Conservation (phyloP, 1,140 invertebrate species). For the Ridgeia piscesae region DNA sequence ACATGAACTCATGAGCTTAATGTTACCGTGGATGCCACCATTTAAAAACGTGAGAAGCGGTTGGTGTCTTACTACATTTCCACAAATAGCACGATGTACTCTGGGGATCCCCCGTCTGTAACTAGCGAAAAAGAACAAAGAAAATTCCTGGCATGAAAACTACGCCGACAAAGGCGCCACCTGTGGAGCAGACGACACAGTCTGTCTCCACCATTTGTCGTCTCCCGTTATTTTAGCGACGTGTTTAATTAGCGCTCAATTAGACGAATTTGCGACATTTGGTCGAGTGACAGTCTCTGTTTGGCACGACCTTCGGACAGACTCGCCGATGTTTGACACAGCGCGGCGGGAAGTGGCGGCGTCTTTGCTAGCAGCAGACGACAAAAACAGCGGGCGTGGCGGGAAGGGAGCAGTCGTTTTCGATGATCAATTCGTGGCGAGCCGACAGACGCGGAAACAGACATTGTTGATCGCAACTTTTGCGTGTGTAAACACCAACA, state of each 20-base stretch:
- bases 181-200: background rate
- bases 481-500: background rate
- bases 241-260: background rate
- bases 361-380: background rate
- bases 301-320: background rate
- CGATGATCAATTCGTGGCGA: background rate
- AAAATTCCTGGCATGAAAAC: background rate
- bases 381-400: background rate
- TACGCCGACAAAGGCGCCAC: background rate
- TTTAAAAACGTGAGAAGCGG: too few species aligned
- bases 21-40: too few species aligned
- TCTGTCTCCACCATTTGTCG: background rate
- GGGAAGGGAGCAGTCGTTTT: background rate
- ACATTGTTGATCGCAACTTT: background rate
- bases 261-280: background rate
- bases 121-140: background rate
- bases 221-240: background rate
- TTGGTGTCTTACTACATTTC: too few species aligned
- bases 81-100: too few species aligned
- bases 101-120: background rate
- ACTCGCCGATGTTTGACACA: background rate
- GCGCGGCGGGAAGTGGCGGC: background rate
- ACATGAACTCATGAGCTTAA: too few species aligned
- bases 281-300: background rate
- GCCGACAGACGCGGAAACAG: background rate